Evolutionary conservation across 2,888 invertebrate genomes (phyloP).

Genomic region (Limnephilus rhombicus): DNA sequence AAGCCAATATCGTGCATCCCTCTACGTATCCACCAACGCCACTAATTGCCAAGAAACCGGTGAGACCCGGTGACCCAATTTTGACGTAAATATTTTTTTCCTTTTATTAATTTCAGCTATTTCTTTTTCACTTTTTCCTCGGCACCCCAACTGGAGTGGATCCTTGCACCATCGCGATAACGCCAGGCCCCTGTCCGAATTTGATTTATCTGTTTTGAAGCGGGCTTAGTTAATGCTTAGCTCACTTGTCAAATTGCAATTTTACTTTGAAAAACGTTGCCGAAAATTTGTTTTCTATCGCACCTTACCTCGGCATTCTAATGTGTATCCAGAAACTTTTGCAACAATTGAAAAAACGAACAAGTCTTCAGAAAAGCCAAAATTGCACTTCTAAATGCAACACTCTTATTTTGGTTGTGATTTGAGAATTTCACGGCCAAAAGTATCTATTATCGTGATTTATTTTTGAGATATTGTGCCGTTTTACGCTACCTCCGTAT

Average conservation of each 20-base stretch:
- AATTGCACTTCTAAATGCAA: too few species aligned
- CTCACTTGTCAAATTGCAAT: conserved; percentile 17
- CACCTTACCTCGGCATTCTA: not conserved
- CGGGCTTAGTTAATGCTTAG: not conserved
- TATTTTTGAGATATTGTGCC: too few species aligned
- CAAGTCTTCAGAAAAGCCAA: not conserved
- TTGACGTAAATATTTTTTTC: not conserved
- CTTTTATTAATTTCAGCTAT: not conserved
- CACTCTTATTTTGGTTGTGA: too few species aligned
- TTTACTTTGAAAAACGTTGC: conserved; percentile 22
- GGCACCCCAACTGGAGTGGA: not conserved
- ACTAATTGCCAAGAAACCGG: not conserved
- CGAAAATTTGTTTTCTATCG: not conserved
- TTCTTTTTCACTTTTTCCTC: not conserved
- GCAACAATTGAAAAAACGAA: not conserved
- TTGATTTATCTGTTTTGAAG: conserved; percentile 1
- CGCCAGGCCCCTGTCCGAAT: conserved; percentile 14
- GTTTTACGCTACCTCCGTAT: too few species aligned
- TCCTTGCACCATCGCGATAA: not conserved
- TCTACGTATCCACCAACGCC: not conserved
- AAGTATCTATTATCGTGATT: too few species aligned
- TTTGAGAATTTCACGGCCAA: too few species aligned
- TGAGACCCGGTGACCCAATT: too few species aligned
- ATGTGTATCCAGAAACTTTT: not conserved
- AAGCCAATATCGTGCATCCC: not conserved